Evolutionary conservation across 2,797 vertebrate genomes (phyloP).

Genomic region (Muraenolepis orangiensis): DNA sequence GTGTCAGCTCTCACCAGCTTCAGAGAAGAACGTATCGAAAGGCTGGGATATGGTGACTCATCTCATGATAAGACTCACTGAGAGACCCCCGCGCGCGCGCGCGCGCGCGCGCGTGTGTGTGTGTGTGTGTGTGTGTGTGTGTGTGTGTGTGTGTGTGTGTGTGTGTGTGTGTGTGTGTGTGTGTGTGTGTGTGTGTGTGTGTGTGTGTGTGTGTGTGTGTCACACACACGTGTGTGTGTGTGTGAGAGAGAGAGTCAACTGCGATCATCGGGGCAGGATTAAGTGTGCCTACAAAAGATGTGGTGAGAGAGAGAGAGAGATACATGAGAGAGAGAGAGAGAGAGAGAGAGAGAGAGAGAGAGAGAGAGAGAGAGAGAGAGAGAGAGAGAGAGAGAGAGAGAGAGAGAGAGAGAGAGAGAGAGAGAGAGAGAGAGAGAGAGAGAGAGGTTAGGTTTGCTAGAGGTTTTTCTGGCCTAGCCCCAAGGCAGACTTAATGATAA

Average conservation of each 20-base stretch:
- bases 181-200: not conserved
- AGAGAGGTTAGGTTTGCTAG: not conserved
- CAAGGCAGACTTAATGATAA: no score
- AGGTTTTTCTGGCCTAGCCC: no score
- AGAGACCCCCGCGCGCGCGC: not conserved
- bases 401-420: constrained; percentile 10
- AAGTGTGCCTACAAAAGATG: constrained; percentile 16
- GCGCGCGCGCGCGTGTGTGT: constrained; percentile 18
- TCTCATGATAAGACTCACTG: not conserved
- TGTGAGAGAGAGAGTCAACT: constrained; percentile 5
- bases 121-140: constrained; percentile 17
- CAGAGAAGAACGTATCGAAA: not conserved
- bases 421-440: constrained; percentile 21
- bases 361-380: constrained; percentile 21
- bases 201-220: constrained; percentile 25
- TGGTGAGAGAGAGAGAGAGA: constrained; percentile 41
- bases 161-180: constrained; percentile 26
- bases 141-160: not conserved
- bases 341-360: constrained; percentile 46
- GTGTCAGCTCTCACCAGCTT: not conserved
- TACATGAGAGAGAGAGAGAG: constrained; percentile 31
- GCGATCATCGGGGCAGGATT: constrained; percentile 23
- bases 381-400: not conserved
- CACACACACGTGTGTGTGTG: constrained; percentile 17
- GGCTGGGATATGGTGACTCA: not conserved